These are phyloP conservation scores for Drosophila helvetica DNA, from an alignment of 2,888 invertebrate species.

Conservation along the genomic window DNA sequence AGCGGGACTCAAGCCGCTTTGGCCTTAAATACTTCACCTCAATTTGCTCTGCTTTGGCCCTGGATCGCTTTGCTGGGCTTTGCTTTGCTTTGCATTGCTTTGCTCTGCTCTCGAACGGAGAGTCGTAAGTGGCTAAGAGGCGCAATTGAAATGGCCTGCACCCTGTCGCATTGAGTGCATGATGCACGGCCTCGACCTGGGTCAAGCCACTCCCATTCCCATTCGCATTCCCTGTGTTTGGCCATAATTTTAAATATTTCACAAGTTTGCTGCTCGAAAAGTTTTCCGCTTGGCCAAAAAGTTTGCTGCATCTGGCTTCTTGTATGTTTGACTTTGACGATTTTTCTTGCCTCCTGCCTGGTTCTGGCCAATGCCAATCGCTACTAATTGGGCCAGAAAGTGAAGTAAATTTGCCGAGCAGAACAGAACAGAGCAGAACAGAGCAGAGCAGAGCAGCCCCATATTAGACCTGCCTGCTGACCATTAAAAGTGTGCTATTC, in stretches of 20 bases:
- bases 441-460: not conserved
- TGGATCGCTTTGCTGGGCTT: not conserved
- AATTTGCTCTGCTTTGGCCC: constrained; percentile 47
- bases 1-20: constrained; percentile 58
- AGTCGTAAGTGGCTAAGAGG: constrained; percentile 42
- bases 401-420: constrained; percentile 16
- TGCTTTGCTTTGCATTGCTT: constrained; percentile 1
- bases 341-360: constrained; percentile 30
- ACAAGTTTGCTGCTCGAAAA: constrained; percentile 51
- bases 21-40: constrained; percentile 65
- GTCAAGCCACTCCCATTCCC: not conserved
- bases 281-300: constrained; percentile 28
- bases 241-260: constrained; percentile 66
- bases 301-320: constrained; percentile 4
- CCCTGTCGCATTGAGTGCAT: constrained; percentile 7
- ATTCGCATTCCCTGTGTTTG: constrained; percentile 8
- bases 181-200: constrained; percentile 21
- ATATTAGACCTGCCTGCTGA: not conserved
- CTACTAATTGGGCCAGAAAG: constrained; percentile 53
- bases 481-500: constrained; percentile 12
- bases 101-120: constrained; percentile 2
- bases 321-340: constrained; percentile 26
- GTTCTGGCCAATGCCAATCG: constrained; percentile 39
- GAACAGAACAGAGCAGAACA: not conserved
- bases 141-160: constrained; percentile 39